Evolutionary conservation across 2,113 vertebrate species (phyloP).

Genomic region (Anseranas semipalmata): DNA sequence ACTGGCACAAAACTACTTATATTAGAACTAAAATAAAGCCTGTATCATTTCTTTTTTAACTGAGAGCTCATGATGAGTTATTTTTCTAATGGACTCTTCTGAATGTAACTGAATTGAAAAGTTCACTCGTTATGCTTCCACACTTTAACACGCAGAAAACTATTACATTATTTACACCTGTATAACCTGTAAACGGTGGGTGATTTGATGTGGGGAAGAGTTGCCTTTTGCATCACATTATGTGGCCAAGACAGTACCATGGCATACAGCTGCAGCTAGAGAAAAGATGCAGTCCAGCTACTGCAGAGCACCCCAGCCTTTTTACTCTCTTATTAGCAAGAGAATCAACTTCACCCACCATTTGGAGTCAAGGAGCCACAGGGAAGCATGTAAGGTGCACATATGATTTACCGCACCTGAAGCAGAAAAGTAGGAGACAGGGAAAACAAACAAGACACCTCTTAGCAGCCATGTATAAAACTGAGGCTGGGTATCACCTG

Average conservation of each 20-base stretch:
- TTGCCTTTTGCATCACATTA: background rate
- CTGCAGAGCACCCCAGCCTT: background rate
- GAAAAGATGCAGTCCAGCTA: background rate
- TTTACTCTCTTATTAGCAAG: background rate
- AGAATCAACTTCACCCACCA: background rate
- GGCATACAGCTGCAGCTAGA: background rate
- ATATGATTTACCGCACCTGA: background rate
- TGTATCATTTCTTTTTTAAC: background rate
- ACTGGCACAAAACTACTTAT: background rate
- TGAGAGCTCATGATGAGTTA: background rate
- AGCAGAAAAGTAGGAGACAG: background rate
- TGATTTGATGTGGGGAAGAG: background rate
- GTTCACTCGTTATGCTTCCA: background rate
- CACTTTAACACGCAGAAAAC: background rate
- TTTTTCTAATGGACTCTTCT: background rate
- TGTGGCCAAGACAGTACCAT: background rate
- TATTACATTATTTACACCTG: background rate
- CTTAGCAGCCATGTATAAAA: background rate
- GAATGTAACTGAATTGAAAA: background rate
- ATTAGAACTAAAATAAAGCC: background rate
- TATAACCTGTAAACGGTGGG: background rate
- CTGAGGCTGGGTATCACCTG: background rate
- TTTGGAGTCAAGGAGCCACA: background rate
- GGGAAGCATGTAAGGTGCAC: background rate
- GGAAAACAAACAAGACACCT: background rate